These are phyloP conservation scores for Guaruba guarouba DNA, from an alignment of 2,113 vertebrate genomes.

Conservation along the genomic window DNA sequence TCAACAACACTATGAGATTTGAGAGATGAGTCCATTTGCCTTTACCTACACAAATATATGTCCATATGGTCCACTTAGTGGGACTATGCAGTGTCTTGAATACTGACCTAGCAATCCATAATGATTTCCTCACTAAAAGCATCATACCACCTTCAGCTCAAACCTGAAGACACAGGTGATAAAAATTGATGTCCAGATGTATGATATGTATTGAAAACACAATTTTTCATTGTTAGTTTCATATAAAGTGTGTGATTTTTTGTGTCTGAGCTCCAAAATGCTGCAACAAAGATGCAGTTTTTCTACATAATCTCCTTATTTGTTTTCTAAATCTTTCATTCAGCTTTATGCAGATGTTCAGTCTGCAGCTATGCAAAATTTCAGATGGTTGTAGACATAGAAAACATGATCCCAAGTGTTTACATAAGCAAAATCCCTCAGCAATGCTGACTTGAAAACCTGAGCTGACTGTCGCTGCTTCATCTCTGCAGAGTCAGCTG, in stretches of 20 bases:
- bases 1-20: background rate
- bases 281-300: constrained; percentile 19
- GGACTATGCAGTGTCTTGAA: background rate
- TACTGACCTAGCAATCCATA: background rate
- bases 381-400: constrained; percentile 21
- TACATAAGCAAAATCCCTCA: constrained; percentile 48
- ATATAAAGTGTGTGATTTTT: constrained; percentile 20
- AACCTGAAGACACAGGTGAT: background rate
- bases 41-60: background rate
- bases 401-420: constrained; percentile 26
- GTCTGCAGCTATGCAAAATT: constrained; percentile 46
- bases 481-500: background rate
- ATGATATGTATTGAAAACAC: background rate
- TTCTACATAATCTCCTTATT: constrained; percentile 49
- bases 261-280: constrained; percentile 33
- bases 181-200: background rate
- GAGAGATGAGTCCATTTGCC: background rate
- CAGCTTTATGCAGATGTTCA: constrained; percentile 57
- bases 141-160: background rate
- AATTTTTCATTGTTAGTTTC: background rate
- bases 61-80: background rate
- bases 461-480: constrained; percentile 40
- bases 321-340: constrained; percentile 37
- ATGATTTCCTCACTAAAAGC: background rate
- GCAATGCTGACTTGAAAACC: constrained; percentile 32